phyloP scores from a whole-genome alignment of 2,888 invertebrate species.

The Timandra comae region DNA sequence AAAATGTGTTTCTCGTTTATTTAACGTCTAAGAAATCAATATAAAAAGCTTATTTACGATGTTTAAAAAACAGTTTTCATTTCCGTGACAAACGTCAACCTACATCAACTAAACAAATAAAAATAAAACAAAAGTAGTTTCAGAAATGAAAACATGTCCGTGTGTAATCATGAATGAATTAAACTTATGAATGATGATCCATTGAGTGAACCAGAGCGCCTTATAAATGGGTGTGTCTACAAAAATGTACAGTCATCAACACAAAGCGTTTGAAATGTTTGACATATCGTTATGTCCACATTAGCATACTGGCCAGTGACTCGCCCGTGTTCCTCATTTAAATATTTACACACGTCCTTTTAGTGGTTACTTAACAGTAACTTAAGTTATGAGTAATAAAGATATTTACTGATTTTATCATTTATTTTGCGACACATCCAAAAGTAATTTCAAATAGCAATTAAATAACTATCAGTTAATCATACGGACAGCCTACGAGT shows the following conservation, averaged over 20 bases:
- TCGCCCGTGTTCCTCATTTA: conserved; percentile 41
- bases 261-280: conserved; percentile 45
- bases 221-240: conserved; percentile 55
- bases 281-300: conserved; percentile 58
- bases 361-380: conserved; percentile 30
- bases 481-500: conserved; percentile 46
- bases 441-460: too few species aligned
- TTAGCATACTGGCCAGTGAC: conserved; percentile 68
- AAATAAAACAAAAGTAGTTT: conserved; percentile 10
- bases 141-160: conserved; percentile 20
- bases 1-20: too few species aligned
- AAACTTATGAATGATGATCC: conserved; percentile 48
- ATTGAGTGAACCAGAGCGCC: conserved; percentile 34
- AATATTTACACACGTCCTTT: conserved; percentile 53
- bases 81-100: too few species aligned
- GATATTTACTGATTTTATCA: conserved; percentile 16
- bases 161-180: conserved; percentile 27
- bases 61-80: too few species aligned
- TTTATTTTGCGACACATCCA: too few species aligned
- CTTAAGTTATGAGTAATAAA: conserved; percentile 18
- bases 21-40: too few species aligned
- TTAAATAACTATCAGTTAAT: too few species aligned
- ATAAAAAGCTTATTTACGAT: too few species aligned
- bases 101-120: conserved; percentile 5
- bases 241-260: conserved; percentile 66